Evolutionary conservation across 2,113 vertebrate genomes (phyloP), one percentile per base, ranked within the genome.

Genomic region (Plotosus lineatus): DNA sequence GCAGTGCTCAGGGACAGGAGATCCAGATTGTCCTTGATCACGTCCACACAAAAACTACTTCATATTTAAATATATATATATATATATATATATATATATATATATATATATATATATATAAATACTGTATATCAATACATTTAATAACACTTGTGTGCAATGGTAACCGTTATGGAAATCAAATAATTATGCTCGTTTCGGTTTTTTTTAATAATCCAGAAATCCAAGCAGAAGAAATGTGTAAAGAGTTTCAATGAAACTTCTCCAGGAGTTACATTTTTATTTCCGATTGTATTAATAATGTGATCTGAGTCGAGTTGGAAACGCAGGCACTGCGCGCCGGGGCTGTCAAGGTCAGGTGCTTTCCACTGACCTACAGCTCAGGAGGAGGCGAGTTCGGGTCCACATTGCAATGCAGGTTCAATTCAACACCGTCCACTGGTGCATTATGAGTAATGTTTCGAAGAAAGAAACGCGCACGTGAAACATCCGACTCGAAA

Each of bases 261-360:
- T n/a, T 6, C 5, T 69, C 3, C 6, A 46, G 28, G 26, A 17
- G 46, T 46, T 7, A 40, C n/a, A 66, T 1, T 5, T 36, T n/a
- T n/a, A n/a, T n/a, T n/a, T n/a, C n/a, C n/a, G n/a, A n/a, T n/a
- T n/a, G n/a, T n/a, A n/a, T n/a, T n/a, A n/a, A n/a, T n/a, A n/a
- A n/a, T 26, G 23, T 8, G 0, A 68, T n/a, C 6, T 28, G 31
- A 60, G 31, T 14, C 14, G 6, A 17, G 2, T 17, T 26, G 0
- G 2, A 28, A 17, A 71, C 28, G 14, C n/a, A 71, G 1, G n/a
- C 26, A 21, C 8, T 10, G 1, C 10, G 23, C 36, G 19, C 28
- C 42, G 15, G 17, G 14, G n/a, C 10, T 71, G 42, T 71, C n/a
- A 48, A 71, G 66, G 66, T 71, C 66, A 71, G 66, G 66, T 48